These are phyloP conservation scores for Trachelus iudaicus DNA, from an alignment of 2,888 invertebrate species.

Conservation along the genomic window DNA sequence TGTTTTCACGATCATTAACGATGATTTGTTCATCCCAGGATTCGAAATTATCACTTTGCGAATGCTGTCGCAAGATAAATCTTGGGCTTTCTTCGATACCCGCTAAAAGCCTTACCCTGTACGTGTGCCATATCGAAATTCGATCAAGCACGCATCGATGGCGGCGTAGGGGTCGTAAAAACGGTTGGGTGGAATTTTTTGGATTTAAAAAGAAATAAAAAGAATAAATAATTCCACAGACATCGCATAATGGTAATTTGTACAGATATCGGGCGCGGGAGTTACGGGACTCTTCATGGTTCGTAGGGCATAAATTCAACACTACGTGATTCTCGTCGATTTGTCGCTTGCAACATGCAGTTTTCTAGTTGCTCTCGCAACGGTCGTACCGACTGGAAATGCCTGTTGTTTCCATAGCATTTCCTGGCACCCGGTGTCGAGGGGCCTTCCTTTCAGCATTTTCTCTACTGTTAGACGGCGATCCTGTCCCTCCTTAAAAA, in stretches of 20 bases:
- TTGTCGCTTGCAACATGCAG: slow-evolving; percentile 3
- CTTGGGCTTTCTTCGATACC: not conserved
- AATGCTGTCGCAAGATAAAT: not conserved
- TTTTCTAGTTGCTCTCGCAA: not conserved
- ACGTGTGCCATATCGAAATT: not conserved
- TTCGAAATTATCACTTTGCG: not conserved
- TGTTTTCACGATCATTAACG: not conserved
- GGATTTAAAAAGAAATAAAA: not conserved
- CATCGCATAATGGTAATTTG: not conserved
- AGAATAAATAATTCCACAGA: rapidly evolving
- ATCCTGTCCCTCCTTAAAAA: not conserved
- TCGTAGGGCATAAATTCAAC: not conserved
- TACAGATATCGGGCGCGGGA: not conserved
- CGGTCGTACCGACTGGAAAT: not conserved
- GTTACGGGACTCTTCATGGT: not conserved
- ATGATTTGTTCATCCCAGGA: not conserved
- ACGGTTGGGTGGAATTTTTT: not conserved
- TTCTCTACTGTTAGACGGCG: not conserved
- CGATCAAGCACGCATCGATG: not conserved
- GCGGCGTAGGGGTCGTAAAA: not conserved
- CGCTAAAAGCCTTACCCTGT: not conserved
- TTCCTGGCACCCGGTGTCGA: not conserved
- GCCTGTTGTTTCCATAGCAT: not conserved
- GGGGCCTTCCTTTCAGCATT: not conserved
- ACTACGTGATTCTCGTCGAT: not conserved